A percentile compares a stretch with the other conserved stretches of the same genome.
These are phyloP conservation scores for Pteromalus puparum DNA, from an alignment of 1,140 invertebrate genomes.

Conservation along the genomic window DNA sequence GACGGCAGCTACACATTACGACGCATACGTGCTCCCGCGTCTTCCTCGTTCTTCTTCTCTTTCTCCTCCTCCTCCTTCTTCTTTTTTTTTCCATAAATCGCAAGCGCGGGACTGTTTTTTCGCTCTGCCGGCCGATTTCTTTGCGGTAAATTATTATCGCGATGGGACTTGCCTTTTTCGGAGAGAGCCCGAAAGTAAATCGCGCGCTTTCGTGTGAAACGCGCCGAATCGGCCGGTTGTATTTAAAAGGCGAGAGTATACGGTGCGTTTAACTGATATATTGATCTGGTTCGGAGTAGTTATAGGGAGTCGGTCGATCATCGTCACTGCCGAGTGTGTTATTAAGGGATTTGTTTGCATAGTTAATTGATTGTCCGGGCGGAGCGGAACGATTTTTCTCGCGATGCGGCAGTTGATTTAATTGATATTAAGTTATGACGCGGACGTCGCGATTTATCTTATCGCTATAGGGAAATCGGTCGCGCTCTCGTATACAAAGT, in stretches of 20 bases:
- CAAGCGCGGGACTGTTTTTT: background rate
- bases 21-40: conserved; percentile 5
- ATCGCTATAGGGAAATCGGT: background rate
- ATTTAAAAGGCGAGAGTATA: background rate
- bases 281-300: background rate
- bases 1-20: conserved; percentile 21
- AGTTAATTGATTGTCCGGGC: conserved; percentile 6
- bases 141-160: conserved; percentile 21
- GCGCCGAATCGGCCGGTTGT: background rate
- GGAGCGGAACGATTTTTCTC: background rate
- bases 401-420: background rate
- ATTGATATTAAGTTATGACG: background rate
- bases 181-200: conserved; percentile 9
- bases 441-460: background rate
- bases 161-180: background rate
- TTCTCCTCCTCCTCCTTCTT: background rate
- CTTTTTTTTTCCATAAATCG: background rate
- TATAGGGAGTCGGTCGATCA: background rate
- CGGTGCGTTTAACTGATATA: background rate
- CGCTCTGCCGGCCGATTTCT: background rate
- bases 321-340: background rate
- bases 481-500: background rate
- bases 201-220: background rate
- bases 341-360: conserved; percentile 22
- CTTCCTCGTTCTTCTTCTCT: background rate